Evolutionary conservation across 2,797 vertebrate species (phyloP), one percentile per base, ranked within the genome.

Genomic region (Galago senegalensis): DNA sequence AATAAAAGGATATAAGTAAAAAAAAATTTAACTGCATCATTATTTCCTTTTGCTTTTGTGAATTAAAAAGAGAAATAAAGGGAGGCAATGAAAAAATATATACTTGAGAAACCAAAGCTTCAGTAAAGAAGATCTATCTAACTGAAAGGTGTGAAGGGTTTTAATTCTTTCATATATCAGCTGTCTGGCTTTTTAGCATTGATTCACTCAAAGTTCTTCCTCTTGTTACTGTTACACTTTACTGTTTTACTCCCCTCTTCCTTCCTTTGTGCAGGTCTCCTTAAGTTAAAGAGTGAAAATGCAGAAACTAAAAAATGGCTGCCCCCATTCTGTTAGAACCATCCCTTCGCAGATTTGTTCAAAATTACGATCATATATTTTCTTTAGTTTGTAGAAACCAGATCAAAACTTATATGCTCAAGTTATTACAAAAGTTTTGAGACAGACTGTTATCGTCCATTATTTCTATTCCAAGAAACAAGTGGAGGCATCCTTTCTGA

Each of bases 51-150:
- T 61, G 17, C 86, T 49, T 89, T 85, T 84, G 16, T 53, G 92
- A 93, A 96, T 53, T 86, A 43, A 72, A 83, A 80, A 80, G 34
- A 86, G 14, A 65, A 91, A 58, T 49, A 75, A 86, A 92, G 18
- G 20, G 18, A 86, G 43, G 65, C 29, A 63, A 93, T 37, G 11
- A 93, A 91, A 92, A 92, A 86, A 80, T 37, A 86, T 23, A 87
- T 40, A 46, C 20, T 87, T 81, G 49, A 95, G 93, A 82, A 69
- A 81, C 37, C n/a, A 81, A 87, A 89, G 63, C 69, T 40, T 63
- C 61, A 43, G 40, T 43, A 43, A 58, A 60, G 58, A 67, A 67
- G 31, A 67, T n/a, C 31, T 18, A 67, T 49, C 14, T 14, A 49
- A n/a, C 49, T 0, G 75, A 87, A 83, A 89, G 58, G 25, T 16